Evolutionary conservation across 2,888 invertebrate species (phyloP).

Genomic region (Saturnia japonica): DNA sequence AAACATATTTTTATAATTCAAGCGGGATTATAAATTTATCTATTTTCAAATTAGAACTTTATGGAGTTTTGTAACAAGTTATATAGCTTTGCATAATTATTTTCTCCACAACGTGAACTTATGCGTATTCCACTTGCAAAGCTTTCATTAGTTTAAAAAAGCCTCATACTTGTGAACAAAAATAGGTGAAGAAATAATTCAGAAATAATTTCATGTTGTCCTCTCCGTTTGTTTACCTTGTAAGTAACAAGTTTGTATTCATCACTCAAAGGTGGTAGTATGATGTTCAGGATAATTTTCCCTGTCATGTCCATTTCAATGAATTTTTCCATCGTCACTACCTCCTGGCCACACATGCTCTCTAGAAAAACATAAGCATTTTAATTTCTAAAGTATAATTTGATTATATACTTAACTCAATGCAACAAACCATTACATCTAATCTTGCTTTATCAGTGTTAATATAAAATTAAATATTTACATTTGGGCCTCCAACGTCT

Average conservation of each 20-base stretch:
- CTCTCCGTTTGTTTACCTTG: conserved; percentile 79
- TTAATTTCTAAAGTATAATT: background rate
- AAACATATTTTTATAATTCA: background rate
- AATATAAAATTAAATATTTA: too few species aligned
- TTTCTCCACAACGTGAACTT: background rate
- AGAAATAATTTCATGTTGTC: too few species aligned
- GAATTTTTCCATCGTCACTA: conserved; percentile 64
- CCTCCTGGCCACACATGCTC: conserved; percentile 26
- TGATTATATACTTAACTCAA: background rate
- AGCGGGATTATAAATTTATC: background rate
- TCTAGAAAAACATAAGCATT: conserved; percentile 21
- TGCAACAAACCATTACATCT: too few species aligned
- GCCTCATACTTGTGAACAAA: background rate
- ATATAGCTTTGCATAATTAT: background rate
- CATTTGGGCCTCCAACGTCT: too few species aligned
- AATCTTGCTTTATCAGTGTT: too few species aligned
- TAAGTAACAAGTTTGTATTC: conserved; percentile 80
- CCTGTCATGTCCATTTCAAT: conserved; percentile 66
- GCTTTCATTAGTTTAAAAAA: background rate
- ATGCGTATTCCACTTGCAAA: background rate
- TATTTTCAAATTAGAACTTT: background rate
- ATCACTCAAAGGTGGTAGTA: conserved; percentile 75
- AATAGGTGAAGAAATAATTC: too few species aligned
- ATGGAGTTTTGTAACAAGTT: background rate
- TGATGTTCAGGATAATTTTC: conserved; percentile 78